Conservation (phyloP, 2,888 invertebrate species). For the Cataglyphis rosenhaueri region DNA sequence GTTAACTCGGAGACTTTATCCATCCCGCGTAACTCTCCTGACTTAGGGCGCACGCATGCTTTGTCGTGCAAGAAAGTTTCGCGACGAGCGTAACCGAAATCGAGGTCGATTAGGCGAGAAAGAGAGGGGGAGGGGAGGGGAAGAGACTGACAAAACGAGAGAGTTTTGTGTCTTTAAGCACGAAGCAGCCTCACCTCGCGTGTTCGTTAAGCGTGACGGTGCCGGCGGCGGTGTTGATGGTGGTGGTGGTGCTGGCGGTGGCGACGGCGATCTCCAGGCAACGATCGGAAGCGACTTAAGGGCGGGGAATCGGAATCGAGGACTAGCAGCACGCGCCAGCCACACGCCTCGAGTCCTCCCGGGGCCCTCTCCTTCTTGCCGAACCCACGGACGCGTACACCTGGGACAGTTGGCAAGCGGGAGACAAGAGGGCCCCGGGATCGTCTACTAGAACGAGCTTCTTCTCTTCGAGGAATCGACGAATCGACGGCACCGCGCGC, state of each 20-base stretch:
- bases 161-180: conserved; percentile 48
- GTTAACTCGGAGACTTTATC: not conserved
- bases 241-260: conserved; percentile 50
- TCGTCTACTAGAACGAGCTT: conserved; percentile 71
- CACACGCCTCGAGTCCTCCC: conserved; percentile 82
- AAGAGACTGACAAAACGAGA: conserved; percentile 19
- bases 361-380: conserved; percentile 62
- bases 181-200: conserved; percentile 61
- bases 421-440: conserved; percentile 71
- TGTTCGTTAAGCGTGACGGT: conserved; percentile 72
- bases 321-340: conserved; percentile 84
- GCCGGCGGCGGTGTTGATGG: conserved; percentile 62
- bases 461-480: conserved; percentile 60
- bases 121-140: not conserved
- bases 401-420: conserved; percentile 85
- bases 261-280: conserved; percentile 66
- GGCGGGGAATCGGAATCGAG: conserved; percentile 77
- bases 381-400: conserved; percentile 75
- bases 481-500: conserved; percentile 40
- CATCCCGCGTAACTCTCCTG: not conserved
- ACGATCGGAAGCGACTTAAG: conserved; percentile 78
- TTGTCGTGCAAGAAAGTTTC: not conserved
- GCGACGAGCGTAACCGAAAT: conserved; percentile 9
- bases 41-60: not conserved
- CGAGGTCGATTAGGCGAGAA: conserved; percentile 6